phyloP scores from a whole-genome alignment of 2,113 vertebrate species.

The Scortum barcoo region DNA sequence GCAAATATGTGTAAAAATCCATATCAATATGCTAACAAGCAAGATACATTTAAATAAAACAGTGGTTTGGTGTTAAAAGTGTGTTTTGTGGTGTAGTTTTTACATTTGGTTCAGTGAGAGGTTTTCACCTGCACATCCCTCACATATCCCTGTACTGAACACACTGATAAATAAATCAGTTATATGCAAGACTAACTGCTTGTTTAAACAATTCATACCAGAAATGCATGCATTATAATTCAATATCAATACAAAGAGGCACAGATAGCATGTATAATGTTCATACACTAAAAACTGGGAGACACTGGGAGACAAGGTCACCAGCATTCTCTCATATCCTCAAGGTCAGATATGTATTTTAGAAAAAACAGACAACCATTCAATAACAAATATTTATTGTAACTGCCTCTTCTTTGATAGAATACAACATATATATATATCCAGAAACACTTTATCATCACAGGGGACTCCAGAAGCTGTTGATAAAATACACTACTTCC shows the following conservation, averaged over 20 bases:
- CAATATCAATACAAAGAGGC: neutral
- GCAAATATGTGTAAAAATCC: neutral
- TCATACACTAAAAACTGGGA: neutral
- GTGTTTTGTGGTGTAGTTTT: neutral
- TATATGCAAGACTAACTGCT: neutral
- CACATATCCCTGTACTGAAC: neutral
- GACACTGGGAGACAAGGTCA: neutral
- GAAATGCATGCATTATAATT: constrained; percentile 2
- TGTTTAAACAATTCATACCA: neutral
- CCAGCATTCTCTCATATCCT: neutral
- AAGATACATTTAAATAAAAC: too few relatives aligned
- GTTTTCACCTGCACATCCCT: too few relatives aligned
- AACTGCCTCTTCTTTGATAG: neutral
- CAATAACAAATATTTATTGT: neutral
- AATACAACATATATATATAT: neutral
- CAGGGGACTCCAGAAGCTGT: neutral
- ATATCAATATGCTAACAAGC: too few relatives aligned
- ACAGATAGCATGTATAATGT: neutral
- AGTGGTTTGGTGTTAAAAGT: too few relatives aligned
- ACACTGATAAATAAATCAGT: neutral
- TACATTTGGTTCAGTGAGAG: neutral
- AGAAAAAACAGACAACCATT: neutral
- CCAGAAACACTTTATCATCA: neutral
- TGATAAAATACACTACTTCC: neutral
- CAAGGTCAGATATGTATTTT: neutral